These are phyloP conservation scores for Busseola fusca DNA, from an alignment of 2,888 invertebrate genomes.

Conservation along the genomic window DNA sequence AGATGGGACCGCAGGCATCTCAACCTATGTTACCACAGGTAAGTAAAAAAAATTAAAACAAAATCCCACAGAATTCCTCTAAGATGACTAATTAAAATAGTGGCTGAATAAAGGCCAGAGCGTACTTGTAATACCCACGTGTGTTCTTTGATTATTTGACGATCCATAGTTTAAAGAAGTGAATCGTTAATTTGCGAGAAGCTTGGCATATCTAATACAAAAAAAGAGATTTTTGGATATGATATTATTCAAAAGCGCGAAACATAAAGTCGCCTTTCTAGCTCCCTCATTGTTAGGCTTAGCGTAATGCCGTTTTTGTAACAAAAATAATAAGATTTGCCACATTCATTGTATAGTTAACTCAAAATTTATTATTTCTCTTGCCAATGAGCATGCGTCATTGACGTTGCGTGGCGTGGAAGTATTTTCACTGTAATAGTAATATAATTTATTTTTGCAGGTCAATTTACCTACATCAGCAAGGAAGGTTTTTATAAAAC, in stretches of 20 bases:
- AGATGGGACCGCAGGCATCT: conserved; percentile 29
- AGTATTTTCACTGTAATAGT: neutral
- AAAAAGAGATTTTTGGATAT: neutral
- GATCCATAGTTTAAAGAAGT: neutral
- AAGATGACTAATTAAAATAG: neutral
- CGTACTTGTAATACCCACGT: neutral
- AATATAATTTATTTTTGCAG: conserved; percentile 60
- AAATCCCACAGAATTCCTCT: neutral
- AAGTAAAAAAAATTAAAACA: neutral
- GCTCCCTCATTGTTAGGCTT: neutral
- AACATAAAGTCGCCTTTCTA: neutral
- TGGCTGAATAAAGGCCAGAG: neutral
- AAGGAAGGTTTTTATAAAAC: conserved; percentile 72
- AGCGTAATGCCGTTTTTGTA: neutral
- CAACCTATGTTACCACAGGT: conserved; percentile 23
- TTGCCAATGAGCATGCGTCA: neutral
- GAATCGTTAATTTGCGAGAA: neutral
- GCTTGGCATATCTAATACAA: neutral
- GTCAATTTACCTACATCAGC: conserved; percentile 69
- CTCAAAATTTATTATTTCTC: too few relatives aligned
- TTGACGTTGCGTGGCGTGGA: neutral
- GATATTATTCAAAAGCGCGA: neutral
- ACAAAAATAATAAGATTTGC: neutral
- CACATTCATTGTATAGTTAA: too few relatives aligned
- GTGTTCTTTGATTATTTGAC: neutral